Evolutionary conservation across 2,113 vertebrate genomes (phyloP), one percentile per base, ranked within the genome.

Genomic region (Castor canadensis): DNA sequence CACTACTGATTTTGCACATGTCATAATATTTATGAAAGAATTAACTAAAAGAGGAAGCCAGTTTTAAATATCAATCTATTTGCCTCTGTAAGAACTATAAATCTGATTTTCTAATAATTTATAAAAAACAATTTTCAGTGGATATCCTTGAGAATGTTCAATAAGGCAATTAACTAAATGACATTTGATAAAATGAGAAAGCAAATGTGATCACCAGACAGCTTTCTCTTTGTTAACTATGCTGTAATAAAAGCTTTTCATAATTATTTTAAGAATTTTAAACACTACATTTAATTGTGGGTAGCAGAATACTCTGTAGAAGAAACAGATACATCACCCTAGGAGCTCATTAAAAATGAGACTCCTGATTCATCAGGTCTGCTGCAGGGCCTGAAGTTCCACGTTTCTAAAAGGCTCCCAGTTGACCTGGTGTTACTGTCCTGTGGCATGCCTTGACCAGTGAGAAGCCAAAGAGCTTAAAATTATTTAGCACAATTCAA

Each of bases 11-110:
- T 75, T 89, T 69, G 43, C 26, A 64, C 66, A 86, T 71, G 52
- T 87, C 82, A 79, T 75, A 75, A 82, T 89, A 80, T 91, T 95
- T 80, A 96, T 84, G 26, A 32, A 83, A 79, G 56, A 79, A 93
- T 93, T 58, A 84, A 64, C 26, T 60, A 26, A 30, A 81, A 72
- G 47, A 83, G 35, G 69, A 81, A 77, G 32, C 81, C 66, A 66
- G 26, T 90, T 96, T 87, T 92, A 35, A 75, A 87, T 91, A 92
- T 76, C 43, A 52, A 32, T 80, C 67, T 87, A 54, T 93, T 66
- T 87, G 75, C 47, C 43, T 79, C 73, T 79, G 22, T 69, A 86
- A 73, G n/a, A 95, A 83, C 45, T 64, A 84, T 54, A 86, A 95
- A 75, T 95, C 58, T 89, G 17, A 58, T 79, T 91, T 96, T 67